Evolutionary conservation across 2,113 vertebrate species (phyloP).

Genomic region (Formicarius rufipectus): DNA sequence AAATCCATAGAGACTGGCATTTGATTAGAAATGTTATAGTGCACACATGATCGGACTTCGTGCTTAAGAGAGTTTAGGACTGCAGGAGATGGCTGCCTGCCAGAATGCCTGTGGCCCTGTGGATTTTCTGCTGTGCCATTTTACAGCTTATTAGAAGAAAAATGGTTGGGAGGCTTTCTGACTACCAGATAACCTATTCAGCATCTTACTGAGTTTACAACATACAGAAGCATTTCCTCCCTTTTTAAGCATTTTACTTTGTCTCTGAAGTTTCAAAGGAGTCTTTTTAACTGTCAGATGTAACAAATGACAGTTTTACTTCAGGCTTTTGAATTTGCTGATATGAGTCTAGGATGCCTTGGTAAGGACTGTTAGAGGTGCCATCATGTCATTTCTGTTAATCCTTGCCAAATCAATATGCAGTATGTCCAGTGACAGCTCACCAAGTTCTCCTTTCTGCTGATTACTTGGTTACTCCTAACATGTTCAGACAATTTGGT

Average conservation of each 20-base stretch:
- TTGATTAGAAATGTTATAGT: neutral
- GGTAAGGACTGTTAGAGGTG: neutral
- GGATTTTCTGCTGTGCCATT: slow-evolving; percentile 9
- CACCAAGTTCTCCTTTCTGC: neutral
- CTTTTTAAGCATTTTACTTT: neutral
- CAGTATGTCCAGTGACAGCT: neutral
- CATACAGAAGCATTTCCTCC: neutral
- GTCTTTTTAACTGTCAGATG: neutral
- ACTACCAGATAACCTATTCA: neutral
- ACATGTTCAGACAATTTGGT: neutral
- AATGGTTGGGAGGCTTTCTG: neutral
- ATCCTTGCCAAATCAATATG: neutral
- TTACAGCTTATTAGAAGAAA: slow-evolving; percentile 1
- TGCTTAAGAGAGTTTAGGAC: neutral
- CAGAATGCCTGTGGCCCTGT: slow-evolving; percentile 12
- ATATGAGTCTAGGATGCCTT: neutral
- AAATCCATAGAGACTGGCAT: neutral
- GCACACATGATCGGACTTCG: neutral
- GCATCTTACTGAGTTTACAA: neutral
- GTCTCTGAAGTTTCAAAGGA: neutral
- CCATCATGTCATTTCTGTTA: neutral
- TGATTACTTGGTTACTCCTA: neutral
- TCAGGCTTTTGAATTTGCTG: neutral
- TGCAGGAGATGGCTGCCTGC: slow-evolving; percentile 2
- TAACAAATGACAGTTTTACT: neutral